Evolutionary conservation across 2,888 invertebrate genomes (phyloP).

Genomic region (Miltochrista miniata): DNA sequence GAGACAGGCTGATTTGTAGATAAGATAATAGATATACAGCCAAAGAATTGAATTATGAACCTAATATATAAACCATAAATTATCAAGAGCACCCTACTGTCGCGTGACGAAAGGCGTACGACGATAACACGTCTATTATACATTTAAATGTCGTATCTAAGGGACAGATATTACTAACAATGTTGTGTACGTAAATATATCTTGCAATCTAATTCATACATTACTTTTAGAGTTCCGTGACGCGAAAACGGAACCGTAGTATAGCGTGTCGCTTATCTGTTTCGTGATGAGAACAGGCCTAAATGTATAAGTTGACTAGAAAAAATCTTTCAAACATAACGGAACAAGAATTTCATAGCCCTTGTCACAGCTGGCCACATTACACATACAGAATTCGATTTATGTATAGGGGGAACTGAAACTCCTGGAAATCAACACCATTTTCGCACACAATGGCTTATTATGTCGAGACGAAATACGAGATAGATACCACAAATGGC

Average conservation of each 20-base stretch:
- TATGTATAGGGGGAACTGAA: too few relatives aligned
- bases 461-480: too few relatives aligned
- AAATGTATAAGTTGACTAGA: not conserved
- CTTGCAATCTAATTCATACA: constrained; percentile 15
- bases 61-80: constrained; percentile 13
- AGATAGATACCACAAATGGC: too few relatives aligned
- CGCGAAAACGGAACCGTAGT: constrained; percentile 1
- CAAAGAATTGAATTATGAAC: too few relatives aligned
- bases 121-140: constrained; percentile 12
- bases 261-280: constrained; percentile 3
- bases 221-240: constrained; percentile 1
- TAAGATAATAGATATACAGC: too few relatives aligned
- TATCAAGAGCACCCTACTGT: constrained; percentile 34
- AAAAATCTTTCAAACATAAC: not conserved
- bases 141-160: constrained; percentile 13
- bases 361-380: too few relatives aligned
- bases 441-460: too few relatives aligned
- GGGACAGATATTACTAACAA: constrained; percentile 13
- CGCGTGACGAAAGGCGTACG: constrained; percentile 31
- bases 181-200: constrained; percentile 16
- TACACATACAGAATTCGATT: too few relatives aligned
- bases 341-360: not conserved
- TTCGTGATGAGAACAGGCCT: not conserved
- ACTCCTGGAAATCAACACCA: too few relatives aligned
- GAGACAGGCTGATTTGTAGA: too few relatives aligned